Conservation (phyloP, 2,113 vertebrate genomes). For the Myiozetetes cayanensis region DNA sequence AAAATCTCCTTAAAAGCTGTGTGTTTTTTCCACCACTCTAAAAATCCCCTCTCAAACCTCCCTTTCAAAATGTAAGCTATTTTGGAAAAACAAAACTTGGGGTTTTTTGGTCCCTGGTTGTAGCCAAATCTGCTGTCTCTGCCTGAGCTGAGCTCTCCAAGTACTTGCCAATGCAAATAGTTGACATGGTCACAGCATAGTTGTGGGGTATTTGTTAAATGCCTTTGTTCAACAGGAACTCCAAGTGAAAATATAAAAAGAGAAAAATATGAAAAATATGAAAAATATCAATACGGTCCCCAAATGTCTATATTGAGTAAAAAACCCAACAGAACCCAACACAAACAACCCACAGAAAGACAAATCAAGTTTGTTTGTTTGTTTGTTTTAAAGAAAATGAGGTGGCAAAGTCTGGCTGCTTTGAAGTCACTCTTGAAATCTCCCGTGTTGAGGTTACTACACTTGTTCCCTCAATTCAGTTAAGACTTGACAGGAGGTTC, state of each 20-base stretch:
- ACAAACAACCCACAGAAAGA: background rate
- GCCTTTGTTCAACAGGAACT: background rate
- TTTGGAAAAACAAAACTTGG: background rate
- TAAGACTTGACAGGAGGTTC: background rate
- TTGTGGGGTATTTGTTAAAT: background rate
- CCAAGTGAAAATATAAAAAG: background rate
- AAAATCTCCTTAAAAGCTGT: background rate
- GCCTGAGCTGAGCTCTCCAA: background rate
- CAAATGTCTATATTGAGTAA: background rate
- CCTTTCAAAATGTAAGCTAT: background rate
- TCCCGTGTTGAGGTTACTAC: fast-evolving
- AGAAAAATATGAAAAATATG: background rate
- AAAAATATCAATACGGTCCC: background rate
- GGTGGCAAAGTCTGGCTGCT: background rate
- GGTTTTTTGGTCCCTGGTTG: background rate
- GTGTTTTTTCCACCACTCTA: background rate
- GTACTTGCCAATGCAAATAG: background rate
- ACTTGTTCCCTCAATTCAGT: background rate
- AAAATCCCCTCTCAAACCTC: background rate
- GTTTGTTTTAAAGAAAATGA: no score
- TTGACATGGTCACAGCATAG: background rate
- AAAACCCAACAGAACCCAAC: background rate
- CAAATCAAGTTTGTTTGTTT: no score
- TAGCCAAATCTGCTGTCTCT: background rate
- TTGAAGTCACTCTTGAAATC: background rate